Conservation (phyloP, 1,140 invertebrate species). For the Pseudoatta argentina region DNA sequence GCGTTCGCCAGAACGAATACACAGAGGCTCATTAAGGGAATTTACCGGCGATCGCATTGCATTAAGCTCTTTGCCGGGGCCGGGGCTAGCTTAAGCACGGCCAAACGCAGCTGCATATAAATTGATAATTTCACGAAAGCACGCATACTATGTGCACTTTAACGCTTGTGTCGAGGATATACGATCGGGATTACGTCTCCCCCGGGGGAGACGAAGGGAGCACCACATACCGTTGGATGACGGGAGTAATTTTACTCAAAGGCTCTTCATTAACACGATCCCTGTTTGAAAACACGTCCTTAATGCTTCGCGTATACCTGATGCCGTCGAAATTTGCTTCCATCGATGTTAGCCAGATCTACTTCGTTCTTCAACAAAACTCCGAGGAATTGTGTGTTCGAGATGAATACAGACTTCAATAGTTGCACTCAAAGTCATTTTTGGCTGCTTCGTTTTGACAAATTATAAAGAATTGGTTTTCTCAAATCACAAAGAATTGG, state of each 20-base stretch:
- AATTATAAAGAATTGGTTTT: slow-evolving; percentile 16
- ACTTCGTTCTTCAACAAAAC: not conserved
- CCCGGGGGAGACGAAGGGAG: not conserved
- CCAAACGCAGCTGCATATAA: slow-evolving; percentile 48
- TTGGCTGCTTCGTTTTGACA: not conserved
- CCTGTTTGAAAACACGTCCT: slow-evolving; percentile 65
- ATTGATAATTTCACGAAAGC: slow-evolving; percentile 58
- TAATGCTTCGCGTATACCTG: not conserved
- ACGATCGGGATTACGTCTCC: slow-evolving; percentile 30
- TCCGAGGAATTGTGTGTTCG: not conserved
- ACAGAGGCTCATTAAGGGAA: slow-evolving; percentile 52
- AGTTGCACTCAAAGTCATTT: not conserved
- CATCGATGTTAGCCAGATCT: not conserved
- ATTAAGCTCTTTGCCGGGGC: slow-evolving; percentile 29
- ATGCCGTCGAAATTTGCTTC: not conserved
- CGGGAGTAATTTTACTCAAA: slow-evolving; percentile 47
- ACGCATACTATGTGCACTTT: slow-evolving; percentile 28
- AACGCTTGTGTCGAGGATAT: slow-evolving; percentile 23
- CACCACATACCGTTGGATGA: not conserved
- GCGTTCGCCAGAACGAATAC: slow-evolving; percentile 23
- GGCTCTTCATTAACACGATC: slow-evolving; percentile 58
- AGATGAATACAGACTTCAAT: slow-evolving; percentile 14
- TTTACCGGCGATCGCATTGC: slow-evolving; percentile 56
- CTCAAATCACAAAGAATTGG: not conserved
- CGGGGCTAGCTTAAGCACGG: slow-evolving; percentile 21